Base-by-base conservation (phyloP, 2,797 vertebrate genomes). In the Pseudopleuronectes americanus region DNA sequence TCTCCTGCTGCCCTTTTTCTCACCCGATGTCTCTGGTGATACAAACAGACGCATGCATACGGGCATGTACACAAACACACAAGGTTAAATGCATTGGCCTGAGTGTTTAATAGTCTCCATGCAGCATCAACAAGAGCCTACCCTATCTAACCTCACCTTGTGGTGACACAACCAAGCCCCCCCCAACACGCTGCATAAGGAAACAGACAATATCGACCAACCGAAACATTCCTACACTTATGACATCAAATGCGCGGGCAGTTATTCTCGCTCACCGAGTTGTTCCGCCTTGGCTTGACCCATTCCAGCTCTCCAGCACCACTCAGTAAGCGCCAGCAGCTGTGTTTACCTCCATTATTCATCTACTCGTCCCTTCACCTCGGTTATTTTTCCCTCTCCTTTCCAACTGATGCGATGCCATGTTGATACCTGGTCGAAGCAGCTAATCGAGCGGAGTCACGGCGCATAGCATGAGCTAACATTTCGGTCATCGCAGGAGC, bases 301-400 rank as follows among this genome's bases (percentile, higher is more conserved):
- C 71, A 79, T 79, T 84, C 80, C 76, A 57, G 77, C 74, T 83
- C 88, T 83, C 78, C 74, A 82, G 72, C 64, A 43, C 72, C 81
- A 87, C 88, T 89, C 85, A 86, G 90, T 86, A 91, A 87, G 91
- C 90, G 69, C 84, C 84, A 86, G 81, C 91, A 92, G 89, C 92
- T 92, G 92, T 91, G 90, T 92, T 94, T 92, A 93, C 90, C 77
- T 88, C 87, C 69, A 89, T 84, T 89, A 89, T 84, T 89, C 86
- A 89, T 87, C 79, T 78, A 81, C 77, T 84, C 81, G 82, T 77
- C 64, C 86, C 79, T 85, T 89, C 74, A 58, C 73, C 64, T 84
- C 36, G 57, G 86, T 84, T 77, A 55, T 83, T 83, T 67, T 77
- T 76, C 67, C 67, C 77, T 71, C 64, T 74, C 14, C 58, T 81